Base-by-base conservation (phyloP, 2,888 invertebrate species). In the Hypomecis atomaria region DNA sequence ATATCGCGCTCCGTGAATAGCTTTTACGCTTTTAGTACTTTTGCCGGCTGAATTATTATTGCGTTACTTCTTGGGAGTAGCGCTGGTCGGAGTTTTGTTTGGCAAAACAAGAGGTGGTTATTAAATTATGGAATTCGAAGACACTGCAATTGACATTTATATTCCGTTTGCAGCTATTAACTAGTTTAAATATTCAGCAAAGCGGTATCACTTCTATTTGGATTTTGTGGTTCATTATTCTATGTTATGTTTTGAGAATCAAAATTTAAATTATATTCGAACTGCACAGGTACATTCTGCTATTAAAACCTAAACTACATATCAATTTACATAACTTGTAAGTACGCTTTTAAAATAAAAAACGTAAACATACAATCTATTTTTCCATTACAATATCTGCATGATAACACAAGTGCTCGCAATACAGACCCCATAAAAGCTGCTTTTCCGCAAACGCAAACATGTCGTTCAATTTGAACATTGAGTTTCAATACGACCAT, bases 1-100 rank as follows among this genome's bases (percentile, higher is more conserved):
- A 91, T 91, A 90, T 91, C 86, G 80, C 85, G 85, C 85, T 88
- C 82, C 82, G 82, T 82, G 85, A 82, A 82, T 86, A 83, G 82
- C 82, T 89, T 84, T 81, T 78, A 81, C 82, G 82, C 82, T 89
- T 84, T 81, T 78, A 81, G 82, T 78, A 83, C 80, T 81, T 82
- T 78, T 79, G 77, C 77, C 75, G 75, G 77, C 75, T 75, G 78
- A 71, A 72, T 78, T 79, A 78, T 79, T 78, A 76, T 77, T 79
- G 74, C 74, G 74, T 76, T 78, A 78, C 74, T 78, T 75, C 63
- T 63, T 67, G 60, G 66, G 50, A 23, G 58, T 54, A 59, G 23
- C 62, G 54, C 63, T 70, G 65, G 69, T 68, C 68, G 71, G 53
- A 65, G 65, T 75, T 73, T 66, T 57, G 70, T 73, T 72, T 67